Percentiles rank a stretch among this genome's conserved stretches.
phyloP scores from a whole-genome alignment of 2,888 invertebrate genomes.

The Torymus texanus region DNA sequence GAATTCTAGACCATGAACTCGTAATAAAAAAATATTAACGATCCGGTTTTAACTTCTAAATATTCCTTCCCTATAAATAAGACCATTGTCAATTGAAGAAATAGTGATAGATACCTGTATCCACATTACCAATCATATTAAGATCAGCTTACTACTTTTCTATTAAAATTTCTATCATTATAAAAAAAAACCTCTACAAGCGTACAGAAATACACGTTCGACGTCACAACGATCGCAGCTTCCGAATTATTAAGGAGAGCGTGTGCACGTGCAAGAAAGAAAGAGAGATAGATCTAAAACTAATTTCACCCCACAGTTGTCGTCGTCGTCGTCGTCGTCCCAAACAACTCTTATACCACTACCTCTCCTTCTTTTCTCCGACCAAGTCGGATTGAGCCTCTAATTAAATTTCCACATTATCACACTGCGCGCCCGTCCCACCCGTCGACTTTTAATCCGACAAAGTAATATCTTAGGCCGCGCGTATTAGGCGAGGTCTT shows the following conservation, averaged over 20 bases:
- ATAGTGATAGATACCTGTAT: too few relatives aligned
- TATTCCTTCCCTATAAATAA: too few relatives aligned
- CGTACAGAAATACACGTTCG: too few relatives aligned
- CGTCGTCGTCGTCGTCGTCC: neutral
- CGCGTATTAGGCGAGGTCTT: conserved; percentile 60
- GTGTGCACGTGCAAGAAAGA: neutral
- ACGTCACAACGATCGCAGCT: neutral
- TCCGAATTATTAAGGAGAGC: conserved; percentile 24
- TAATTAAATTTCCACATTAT: conserved; percentile 68
- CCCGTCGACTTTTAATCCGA: conserved; percentile 68
- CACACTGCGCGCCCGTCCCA: conserved; percentile 57
- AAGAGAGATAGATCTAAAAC: conserved; percentile 33
- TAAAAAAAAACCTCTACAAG: too few relatives aligned
- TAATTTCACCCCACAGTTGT: conserved; percentile 26
- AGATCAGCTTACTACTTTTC: too few relatives aligned
- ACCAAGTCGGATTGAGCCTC: conserved; percentile 37
- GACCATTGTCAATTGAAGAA: too few relatives aligned
- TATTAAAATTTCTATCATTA: too few relatives aligned
- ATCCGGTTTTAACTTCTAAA: too few relatives aligned
- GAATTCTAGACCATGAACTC: too few relatives aligned
- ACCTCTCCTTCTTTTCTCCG: conserved; percentile 20
- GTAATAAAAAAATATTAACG: too few relatives aligned
- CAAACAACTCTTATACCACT: conserved; percentile 31
- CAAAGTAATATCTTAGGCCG: conserved; percentile 69
- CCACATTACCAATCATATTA: too few relatives aligned